These are phyloP conservation scores for Athalia cordata DNA, from an alignment of 2,888 invertebrate species.

Conservation along the genomic window DNA sequence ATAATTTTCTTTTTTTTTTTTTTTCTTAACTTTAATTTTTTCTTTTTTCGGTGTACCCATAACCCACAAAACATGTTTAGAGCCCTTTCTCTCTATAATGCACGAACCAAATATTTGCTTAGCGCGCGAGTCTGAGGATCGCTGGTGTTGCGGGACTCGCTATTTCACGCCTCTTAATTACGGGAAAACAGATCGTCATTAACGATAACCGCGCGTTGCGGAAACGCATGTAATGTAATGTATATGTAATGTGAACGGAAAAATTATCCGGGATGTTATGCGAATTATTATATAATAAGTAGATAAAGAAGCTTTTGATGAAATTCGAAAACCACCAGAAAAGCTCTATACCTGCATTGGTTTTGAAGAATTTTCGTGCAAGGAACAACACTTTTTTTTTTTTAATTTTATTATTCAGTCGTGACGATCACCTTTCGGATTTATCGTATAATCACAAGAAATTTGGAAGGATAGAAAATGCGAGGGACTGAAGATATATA, in stretches of 20 bases:
- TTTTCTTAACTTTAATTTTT: neutral
- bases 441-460: no score
- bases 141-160: slow-evolving; percentile 26
- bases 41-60: neutral
- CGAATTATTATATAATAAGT: no score
- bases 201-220: neutral
- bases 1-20: slow-evolving; percentile 9
- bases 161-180: slow-evolving; percentile 21
- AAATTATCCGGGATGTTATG: no score
- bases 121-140: slow-evolving; percentile 13
- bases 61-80: slow-evolving; percentile 2
- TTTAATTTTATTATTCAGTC: no score
- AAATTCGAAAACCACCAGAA: neutral
- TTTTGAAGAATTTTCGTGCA: neutral
- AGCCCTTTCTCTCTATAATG: slow-evolving; percentile 30
- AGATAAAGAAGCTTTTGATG: neutral
- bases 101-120: slow-evolving; percentile 36
- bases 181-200: neutral
- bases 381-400: no score
- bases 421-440: no score
- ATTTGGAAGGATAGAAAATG: neutral
- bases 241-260: no score
- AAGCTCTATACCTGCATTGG: neutral
- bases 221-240: neutral
- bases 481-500: no score